Base-by-base conservation (phyloP, 2,797 vertebrate genomes). In the Artibeus jamaicensis region DNA sequence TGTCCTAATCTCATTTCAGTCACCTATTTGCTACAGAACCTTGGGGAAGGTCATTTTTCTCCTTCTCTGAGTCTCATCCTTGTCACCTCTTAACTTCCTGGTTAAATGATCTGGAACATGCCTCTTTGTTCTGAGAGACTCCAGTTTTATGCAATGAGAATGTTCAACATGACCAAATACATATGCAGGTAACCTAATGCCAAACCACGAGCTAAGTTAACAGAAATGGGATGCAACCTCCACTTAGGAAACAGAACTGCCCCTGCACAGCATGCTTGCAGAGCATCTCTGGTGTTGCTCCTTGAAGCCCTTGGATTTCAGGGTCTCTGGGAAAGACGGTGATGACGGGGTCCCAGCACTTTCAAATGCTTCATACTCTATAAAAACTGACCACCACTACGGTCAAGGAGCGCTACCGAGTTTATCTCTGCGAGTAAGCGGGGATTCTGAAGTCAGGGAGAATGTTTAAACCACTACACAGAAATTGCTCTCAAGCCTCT, bases 321-420 rank as follows among this genome's bases (percentile, higher is more conserved):
- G 37, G n/a, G 48, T 32, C 39, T 44, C 26, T 5, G 44, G 24
- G 26, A 87, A 92, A 39, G 76, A 37, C 0, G 37, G 32, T 22
- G 16, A n/a, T 0, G 32, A 14, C 0, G 8, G 37, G 48, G 14
- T 11, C 15, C n/a, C 7, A n/a, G 65, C 14, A 37, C 44, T 42
- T 62, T 19, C 1, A 0, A 50, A n/a, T 2, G 37, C 5, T 1
- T 42, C 19, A 0, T 0, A 5, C 44, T 70, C 2, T 9, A 1
- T 4, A 2, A 4, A 4, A 50, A 53, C 0, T 14, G 76, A 44
- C 67, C 39, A 19, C 12, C 4, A 15, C 78, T 62, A 32, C 5
- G 26, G 57, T 9, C n/a, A 10, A 11, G 19, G 21, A n/a, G 8
- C 9, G 3, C 50, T 26, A 22, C 0, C 9, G 48, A 68, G 81